phyloP scores from a whole-genome alignment of 2,888 invertebrate species.

The Torymus tubicola region DNA sequence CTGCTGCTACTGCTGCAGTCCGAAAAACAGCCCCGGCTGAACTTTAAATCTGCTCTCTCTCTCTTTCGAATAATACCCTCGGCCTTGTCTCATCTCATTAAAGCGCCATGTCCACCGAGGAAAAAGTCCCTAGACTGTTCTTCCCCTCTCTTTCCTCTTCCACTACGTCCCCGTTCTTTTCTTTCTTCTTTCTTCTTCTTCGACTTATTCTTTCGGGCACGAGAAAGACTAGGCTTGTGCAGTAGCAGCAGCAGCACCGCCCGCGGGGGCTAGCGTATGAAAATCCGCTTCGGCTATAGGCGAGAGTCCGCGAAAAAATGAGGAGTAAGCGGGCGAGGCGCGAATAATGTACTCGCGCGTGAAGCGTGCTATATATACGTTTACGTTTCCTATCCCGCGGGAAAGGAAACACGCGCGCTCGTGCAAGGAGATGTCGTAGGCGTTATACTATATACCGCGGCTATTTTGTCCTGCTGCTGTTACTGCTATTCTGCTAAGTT shows the following conservation, averaged over 20 bases:
- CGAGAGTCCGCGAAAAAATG: conserved; percentile 13
- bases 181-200: conserved; percentile 52
- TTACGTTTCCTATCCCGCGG: neutral
- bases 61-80: conserved; percentile 67
- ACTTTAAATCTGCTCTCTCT: conserved; percentile 72
- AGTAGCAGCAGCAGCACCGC: neutral
- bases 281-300: conserved; percentile 34
- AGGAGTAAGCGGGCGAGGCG: neutral
- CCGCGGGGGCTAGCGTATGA: conserved; percentile 35
- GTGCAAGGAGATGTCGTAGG: too few species aligned
- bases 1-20: conserved; percentile 51
- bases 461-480: too few species aligned
- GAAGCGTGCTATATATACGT: too few species aligned
- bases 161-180: conserved; percentile 25
- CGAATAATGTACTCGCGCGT: conserved; percentile 32
- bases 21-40: conserved; percentile 68
- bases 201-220: conserved; percentile 45
- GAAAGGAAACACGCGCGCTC: neutral
- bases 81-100: conserved; percentile 67
- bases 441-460: too few species aligned
- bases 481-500: too few species aligned
- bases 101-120: conserved; percentile 56
- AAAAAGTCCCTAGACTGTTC: conserved; percentile 52
- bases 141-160: conserved; percentile 9
- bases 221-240: too few species aligned